These are phyloP conservation scores for Myiozetetes cayanensis DNA, from an alignment of 2,113 vertebrate genomes.

Conservation along the genomic window DNA sequence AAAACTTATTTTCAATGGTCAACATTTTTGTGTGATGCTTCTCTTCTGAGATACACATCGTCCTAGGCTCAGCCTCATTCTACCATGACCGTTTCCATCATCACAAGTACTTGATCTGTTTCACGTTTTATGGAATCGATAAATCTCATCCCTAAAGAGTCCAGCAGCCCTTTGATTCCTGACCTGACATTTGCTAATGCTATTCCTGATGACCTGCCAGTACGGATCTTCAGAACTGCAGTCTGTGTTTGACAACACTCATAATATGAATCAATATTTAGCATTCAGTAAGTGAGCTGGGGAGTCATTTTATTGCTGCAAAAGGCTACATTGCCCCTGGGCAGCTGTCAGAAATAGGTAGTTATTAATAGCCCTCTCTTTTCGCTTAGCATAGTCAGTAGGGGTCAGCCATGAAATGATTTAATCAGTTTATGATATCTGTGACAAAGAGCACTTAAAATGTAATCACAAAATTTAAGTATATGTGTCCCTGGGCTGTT, in stretches of 20 bases:
- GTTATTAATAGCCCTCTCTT: conserved; percentile 88
- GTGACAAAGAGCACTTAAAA: conserved; percentile 93
- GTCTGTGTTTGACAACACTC: conserved; percentile 86
- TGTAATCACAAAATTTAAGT: conserved; percentile 93
- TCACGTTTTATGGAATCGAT: conserved; percentile 80
- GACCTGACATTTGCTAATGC: conserved; percentile 84
- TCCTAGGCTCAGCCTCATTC: conserved; percentile 79
- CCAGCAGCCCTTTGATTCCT: conserved; percentile 81
- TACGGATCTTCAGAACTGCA: conserved; percentile 78
- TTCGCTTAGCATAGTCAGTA: conserved; percentile 89
- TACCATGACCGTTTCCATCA: conserved; percentile 79
- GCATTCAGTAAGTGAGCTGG: conserved; percentile 84
- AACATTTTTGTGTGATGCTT: conserved; percentile 48
- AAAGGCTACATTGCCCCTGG: conserved; percentile 84
- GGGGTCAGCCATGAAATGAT: conserved; percentile 92
- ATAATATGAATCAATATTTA: conserved; percentile 88
- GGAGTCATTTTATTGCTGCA: conserved; percentile 81
- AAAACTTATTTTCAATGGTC: conserved; percentile 47
- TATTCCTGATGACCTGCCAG: conserved; percentile 83
- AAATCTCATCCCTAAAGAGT: conserved; percentile 82
- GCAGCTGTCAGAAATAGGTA: conserved; percentile 92
- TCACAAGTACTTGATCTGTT: conserved; percentile 79
- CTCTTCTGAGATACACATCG: conserved; percentile 48
- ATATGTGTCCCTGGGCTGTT: conserved; percentile 88
- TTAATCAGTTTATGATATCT: conserved; percentile 96